These are phyloP conservation scores for Campylomormyrus tamandua DNA, from an alignment of 2,113 vertebrate genomes.

Conservation along the genomic window DNA sequence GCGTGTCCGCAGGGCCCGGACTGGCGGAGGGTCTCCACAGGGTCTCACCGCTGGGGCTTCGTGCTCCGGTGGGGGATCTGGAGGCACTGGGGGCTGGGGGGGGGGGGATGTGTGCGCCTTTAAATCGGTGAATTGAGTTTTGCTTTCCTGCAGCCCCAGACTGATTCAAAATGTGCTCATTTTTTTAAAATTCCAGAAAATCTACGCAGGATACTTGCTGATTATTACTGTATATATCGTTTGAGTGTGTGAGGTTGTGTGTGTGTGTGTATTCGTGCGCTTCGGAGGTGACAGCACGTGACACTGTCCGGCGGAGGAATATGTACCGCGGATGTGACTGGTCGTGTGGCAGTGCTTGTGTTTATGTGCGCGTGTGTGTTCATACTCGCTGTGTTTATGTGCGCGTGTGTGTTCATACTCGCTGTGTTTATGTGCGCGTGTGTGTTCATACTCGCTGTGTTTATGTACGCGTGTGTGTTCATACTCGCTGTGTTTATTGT, in stretches of 20 bases:
- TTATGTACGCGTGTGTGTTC: background rate
- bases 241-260: background rate
- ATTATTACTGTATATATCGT: background rate
- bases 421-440: background rate
- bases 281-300: background rate
- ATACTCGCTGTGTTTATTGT: background rate
- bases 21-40: conserved; percentile 18
- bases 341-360: background rate
- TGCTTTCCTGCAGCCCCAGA: background rate
- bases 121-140: background rate
- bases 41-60: background rate
- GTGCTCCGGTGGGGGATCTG: background rate
- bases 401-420: background rate
- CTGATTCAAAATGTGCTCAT: background rate
- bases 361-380: background rate
- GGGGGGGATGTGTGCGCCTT: background rate
- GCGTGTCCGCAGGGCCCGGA: conserved; percentile 54
- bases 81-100: background rate
- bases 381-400: background rate
- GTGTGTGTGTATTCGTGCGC: background rate
- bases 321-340: background rate
- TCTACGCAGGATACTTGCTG: background rate
- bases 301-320: background rate
- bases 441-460: background rate
- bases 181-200: background rate